phyloP scores from a whole-genome alignment of 1,140 invertebrate species.

The Polypedilum vanderplanki region DNA sequence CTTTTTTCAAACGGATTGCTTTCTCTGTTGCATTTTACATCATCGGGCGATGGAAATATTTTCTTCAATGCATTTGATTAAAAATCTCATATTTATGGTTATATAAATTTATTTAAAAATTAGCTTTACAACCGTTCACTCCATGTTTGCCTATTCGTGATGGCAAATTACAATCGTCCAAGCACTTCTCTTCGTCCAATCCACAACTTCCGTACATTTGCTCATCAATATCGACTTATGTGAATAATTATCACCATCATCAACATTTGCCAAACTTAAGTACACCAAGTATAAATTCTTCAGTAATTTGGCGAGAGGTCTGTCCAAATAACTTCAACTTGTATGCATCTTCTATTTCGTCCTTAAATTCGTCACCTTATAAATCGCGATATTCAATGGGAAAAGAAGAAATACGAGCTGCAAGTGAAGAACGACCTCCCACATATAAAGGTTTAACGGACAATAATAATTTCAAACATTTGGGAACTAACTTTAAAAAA shows the following conservation, averaged over 20 bases:
- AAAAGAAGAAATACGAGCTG: conserved; percentile 36
- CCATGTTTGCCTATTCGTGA: conserved; percentile 43
- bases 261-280: conserved; percentile 37
- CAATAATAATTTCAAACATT: conserved; percentile 32
- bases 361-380: conserved; percentile 37
- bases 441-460: conserved; percentile 33
- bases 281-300: conserved; percentile 39
- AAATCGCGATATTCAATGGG: conserved; percentile 34
- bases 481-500: background rate
- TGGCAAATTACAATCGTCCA: conserved; percentile 44
- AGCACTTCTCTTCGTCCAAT: conserved; percentile 40
- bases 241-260: conserved; percentile 32
- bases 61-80: conserved; percentile 29
- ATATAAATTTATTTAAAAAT: conserved; percentile 32
- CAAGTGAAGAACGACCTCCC: conserved; percentile 41
- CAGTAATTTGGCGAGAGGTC: conserved; percentile 43
- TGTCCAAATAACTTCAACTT: conserved; percentile 44
- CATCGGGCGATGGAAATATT: background rate
- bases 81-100: conserved; percentile 2
- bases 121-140: conserved; percentile 43
- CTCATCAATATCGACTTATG: conserved; percentile 32
- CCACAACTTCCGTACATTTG: conserved; percentile 35
- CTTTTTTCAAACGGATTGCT: conserved; percentile 32
- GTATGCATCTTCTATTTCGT: conserved; percentile 42
- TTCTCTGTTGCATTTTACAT: background rate